Evolutionary conservation across 2,888 invertebrate genomes (phyloP).

Genomic region (Cancer borealis): DNA sequence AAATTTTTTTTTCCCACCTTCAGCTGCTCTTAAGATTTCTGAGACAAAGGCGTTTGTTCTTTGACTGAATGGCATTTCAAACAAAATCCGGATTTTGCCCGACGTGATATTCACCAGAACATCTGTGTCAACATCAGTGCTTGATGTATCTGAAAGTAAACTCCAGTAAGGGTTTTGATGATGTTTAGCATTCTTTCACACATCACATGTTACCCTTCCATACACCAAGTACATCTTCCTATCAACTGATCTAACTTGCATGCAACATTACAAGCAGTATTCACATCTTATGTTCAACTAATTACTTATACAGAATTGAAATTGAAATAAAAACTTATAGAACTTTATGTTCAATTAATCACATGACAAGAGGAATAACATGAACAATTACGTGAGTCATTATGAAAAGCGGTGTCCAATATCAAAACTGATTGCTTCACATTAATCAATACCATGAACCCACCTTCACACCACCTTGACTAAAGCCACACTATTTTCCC

Average conservation of each 20-base stretch:
- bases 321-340: background rate
- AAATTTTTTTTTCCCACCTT: constrained; percentile 60
- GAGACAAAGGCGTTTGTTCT: constrained; percentile 75
- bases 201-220: background rate
- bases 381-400: background rate
- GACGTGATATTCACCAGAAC: constrained; percentile 74
- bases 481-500: background rate
- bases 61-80: constrained; percentile 76
- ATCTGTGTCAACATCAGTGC: constrained; percentile 64
- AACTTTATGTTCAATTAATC: background rate
- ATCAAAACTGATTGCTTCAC: background rate
- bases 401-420: background rate
- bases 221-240: background rate
- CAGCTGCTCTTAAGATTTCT: constrained; percentile 75
- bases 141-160: constrained; percentile 70
- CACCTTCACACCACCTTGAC: background rate
- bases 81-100: constrained; percentile 66
- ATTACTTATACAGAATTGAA: background rate
- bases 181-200: background rate
- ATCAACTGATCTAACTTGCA: background rate
- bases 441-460: background rate
- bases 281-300: background rate
- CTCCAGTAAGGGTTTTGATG: background rate
- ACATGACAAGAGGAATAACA: background rate
- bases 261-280: background rate